Conservation (phyloP, 2,113 vertebrate species). For the Ammospiza nelsoni region DNA sequence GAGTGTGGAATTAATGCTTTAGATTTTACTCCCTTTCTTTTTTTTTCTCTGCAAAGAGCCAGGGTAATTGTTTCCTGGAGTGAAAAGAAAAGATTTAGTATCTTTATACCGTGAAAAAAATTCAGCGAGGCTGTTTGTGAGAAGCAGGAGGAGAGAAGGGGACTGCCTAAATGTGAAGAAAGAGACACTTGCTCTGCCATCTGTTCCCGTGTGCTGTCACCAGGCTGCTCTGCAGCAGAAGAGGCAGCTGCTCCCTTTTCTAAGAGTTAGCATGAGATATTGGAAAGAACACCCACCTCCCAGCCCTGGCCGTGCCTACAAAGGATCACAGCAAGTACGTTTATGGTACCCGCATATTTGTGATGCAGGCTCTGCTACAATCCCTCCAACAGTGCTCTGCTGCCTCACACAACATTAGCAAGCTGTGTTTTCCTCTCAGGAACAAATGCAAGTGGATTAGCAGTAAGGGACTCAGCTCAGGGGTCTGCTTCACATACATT, state of each 20-base stretch:
- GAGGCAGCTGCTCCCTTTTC: constrained; percentile 54
- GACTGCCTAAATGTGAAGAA: constrained; percentile 23
- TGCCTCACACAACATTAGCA: background rate
- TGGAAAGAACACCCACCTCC: background rate
- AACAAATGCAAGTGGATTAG: background rate
- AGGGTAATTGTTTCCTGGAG: background rate
- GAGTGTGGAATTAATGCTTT: background rate
- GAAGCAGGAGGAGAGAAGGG: constrained; percentile 20
- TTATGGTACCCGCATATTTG: background rate
- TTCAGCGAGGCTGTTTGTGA: background rate
- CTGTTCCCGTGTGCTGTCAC: constrained; percentile 38
- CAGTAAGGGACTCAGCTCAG: background rate
- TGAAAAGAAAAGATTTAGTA: constrained; percentile 14
- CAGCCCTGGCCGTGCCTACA: background rate
- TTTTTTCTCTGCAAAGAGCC: background rate
- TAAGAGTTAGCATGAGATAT: background rate
- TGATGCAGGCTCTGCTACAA: background rate
- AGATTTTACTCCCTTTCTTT: background rate
- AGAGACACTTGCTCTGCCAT: constrained; percentile 55
- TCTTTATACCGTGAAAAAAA: constrained; percentile 21
- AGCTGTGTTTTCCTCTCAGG: background rate
- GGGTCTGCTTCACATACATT: background rate
- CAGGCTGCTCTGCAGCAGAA: constrained; percentile 26
- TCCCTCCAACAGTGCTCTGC: background rate
- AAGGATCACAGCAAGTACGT: background rate